Evolutionary conservation across 2,888 invertebrate genomes (phyloP), one percentile per base, ranked within the genome.

Genomic region (Platynereis dumerilii): DNA sequence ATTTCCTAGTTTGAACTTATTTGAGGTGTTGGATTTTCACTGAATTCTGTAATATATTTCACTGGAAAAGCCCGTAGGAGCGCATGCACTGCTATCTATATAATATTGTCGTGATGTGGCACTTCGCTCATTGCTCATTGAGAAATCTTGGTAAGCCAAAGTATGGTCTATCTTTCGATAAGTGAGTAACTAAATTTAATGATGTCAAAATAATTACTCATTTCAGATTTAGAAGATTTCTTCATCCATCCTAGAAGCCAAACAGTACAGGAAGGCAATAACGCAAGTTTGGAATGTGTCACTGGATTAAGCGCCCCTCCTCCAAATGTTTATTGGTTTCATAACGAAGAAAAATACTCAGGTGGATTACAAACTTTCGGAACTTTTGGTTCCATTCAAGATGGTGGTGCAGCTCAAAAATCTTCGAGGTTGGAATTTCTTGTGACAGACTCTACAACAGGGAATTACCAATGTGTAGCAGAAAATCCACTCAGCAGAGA

Each of bases 151-250:
- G n/a, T n/a, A n/a, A n/a, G n/a, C n/a, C n/a, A n/a, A n/a, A n/a
- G n/a, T n/a, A n/a, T n/a, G n/a, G n/a, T n/a, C n/a, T n/a, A n/a
- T n/a, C n/a, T n/a, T n/a, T n/a, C n/a, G n/a, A n/a, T n/a, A n/a
- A n/a, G n/a, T n/a, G n/a, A n/a, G n/a, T n/a, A n/a, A n/a, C n/a
- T n/a, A n/a, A n/a, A n/a, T n/a, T n/a, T n/a, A n/a, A n/a, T n/a
- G n/a, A n/a, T n/a, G n/a, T n/a, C n/a, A n/a, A n/a, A n/a, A n/a
- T n/a, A n/a, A n/a, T n/a, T n/a, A n/a, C n/a, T n/a, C n/a, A n/a
- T 69, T 73, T 3, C 72, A 81, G 81, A 74, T 64, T 76, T 78
- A 20, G 72, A 75, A 54, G 72, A 74, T 44, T 81, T 81, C 65
- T 58, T 76, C 26, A 67, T 75, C 5, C 69, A 75, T 42, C 81